Evolutionary conservation across 92 coral and sea anemone genomes (phyloP), one percentile per base, ranked within the genome.

Genomic region (Actinernus sp.): DNA sequence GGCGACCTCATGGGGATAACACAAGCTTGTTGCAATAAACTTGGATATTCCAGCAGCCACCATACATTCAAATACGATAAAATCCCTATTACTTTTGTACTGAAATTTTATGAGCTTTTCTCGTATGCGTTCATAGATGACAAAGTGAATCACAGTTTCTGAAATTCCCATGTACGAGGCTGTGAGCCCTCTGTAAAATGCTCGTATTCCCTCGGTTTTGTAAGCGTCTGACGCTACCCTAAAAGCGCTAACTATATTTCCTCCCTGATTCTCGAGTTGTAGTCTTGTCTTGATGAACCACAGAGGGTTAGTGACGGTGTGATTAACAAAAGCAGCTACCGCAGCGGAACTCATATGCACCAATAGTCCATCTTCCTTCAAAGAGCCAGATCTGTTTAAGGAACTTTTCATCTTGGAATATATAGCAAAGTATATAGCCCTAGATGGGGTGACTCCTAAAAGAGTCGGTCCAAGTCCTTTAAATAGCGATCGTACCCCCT

Each of bases 111-210:
- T 27, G 1, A 90, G 76, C 67, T 58, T 63, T 8, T 73, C 76
- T 69, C 76, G 85, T 19, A 93, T 37, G 47, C 82, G 71, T 55
- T 93, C 98, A 76, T 93, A 93, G 56, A 93, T 93, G 34, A 84
- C 78, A 41, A 93, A 93, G 56, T 93, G 98, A 23, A 90, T 73
- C 9, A 90, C 96, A 2, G 97, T 93, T 55, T 93, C 98, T 0
- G 93, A 88, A 19, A 93, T 93, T 10, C 98, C 98, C 63, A 93
- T 79, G 67, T 93, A 93, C 0, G 98, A 93, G 1, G 98, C 98
- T 26, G 98, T 83, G 29, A 93, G 72, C 16, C 98, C 98, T 13
- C 98, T 78, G 55, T 93, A 93, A 48, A 93, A 93, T 19, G 92
- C 97, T 16, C 94, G 74, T 7, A 93, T 70, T 45, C 98, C 98